Evolutionary conservation across 2,888 invertebrate genomes (phyloP), one percentile per base, ranked within the genome.

Genomic region (Trachelus stipa): DNA sequence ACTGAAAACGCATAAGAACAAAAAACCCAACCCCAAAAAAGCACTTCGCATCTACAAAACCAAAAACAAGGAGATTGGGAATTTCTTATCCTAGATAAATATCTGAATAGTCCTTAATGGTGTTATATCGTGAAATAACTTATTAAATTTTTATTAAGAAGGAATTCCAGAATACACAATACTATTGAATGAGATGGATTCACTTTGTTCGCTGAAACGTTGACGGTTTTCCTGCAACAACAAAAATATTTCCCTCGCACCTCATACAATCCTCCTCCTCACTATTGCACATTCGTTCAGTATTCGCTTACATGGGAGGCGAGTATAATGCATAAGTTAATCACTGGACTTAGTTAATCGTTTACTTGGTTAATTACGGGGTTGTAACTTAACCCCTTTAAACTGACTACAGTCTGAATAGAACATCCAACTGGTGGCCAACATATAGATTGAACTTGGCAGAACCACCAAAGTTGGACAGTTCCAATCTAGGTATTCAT

Each of bases 121-220:
- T 56, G 2, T 56, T 9, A 56, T 56, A 56, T 9, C 23, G 56
- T 23, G 23, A 56, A 56, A 9, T 56, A 56, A 56, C 56, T 88
- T 89, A 88, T 86, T 88, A 89, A 88, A 88, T 85, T 84, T 88
- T 88, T 88, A 87, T 86, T 86, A 86, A 85, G 85, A 82, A 85
- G 87, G 84, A 87, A 82, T 86, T 86, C 78, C 84, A 86, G 86
- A 88, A 86, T 87, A 89, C 86, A 89, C 84, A 81, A 85, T 80
- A 81, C 79, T 79, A 73, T 81, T 85, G 87, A 88, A 82, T 85
- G 82, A 85, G 87, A 83, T 85, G 40, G 82, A 82, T 83, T 85
- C 80, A 56, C 23, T 56, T 56, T 56, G 56, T 56, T 56, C 56
- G 56, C 56, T 56, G 85, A 81, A 86, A 88, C 82, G 84, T 86